Evolutionary conservation across 2,113 vertebrate species (phyloP).

Genomic region (Callithrix jacchus): DNA sequence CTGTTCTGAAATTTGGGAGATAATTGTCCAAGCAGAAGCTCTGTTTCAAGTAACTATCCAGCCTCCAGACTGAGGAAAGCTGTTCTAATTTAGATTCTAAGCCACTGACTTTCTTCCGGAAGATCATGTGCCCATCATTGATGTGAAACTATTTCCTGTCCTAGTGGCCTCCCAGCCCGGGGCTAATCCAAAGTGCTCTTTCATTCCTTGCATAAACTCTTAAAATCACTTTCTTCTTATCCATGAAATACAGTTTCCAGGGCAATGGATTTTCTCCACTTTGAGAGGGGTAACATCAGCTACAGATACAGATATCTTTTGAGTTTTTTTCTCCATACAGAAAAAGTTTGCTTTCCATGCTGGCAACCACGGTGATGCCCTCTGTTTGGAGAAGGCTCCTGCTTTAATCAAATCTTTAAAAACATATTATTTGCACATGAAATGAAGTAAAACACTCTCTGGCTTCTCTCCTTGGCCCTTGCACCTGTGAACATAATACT

Average conservation of each 20-base stretch:
- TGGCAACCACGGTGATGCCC: background rate
- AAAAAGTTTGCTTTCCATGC: background rate
- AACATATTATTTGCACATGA: background rate
- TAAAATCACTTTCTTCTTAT: background rate
- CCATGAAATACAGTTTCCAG: background rate
- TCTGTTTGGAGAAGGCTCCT: background rate
- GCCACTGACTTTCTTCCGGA: background rate
- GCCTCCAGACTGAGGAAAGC: background rate
- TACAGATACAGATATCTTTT: background rate
- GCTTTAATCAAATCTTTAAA: background rate
- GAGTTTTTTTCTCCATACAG: background rate
- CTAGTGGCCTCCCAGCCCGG: background rate
- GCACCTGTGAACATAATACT: background rate
- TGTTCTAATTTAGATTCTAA: background rate
- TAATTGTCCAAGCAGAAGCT: background rate
- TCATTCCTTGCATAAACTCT: background rate
- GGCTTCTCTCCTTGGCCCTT: background rate
- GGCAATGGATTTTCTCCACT: background rate
- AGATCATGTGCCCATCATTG: background rate
- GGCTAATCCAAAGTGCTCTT: background rate
- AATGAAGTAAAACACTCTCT: background rate
- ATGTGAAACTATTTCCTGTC: background rate
- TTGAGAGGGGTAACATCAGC: background rate
- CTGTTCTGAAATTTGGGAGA: background rate
- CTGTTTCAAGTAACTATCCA: background rate